Conservation (phyloP, 2,113 vertebrate species). For the Phyllostomus discolor region DNA sequence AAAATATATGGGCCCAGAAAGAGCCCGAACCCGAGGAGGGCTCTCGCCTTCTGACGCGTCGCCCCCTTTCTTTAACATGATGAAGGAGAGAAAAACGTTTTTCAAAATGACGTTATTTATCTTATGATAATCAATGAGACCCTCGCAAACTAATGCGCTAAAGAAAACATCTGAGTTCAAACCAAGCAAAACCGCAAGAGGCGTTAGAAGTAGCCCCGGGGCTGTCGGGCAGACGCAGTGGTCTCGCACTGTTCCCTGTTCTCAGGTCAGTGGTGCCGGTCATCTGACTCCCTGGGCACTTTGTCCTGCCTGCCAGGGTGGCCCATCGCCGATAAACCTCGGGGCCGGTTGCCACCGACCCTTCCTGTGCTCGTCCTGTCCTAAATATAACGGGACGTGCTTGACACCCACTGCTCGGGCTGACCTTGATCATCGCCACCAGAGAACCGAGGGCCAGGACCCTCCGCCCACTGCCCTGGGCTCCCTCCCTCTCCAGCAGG, state of each 20-base stretch:
- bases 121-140: constrained; percentile 70
- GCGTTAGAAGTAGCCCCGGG: background rate
- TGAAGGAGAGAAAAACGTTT: constrained; percentile 67
- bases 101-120: constrained; percentile 63
- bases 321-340: constrained; percentile 24
- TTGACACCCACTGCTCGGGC: constrained; percentile 46
- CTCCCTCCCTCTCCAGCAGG: background rate
- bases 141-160: constrained; percentile 51
- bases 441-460: background rate
- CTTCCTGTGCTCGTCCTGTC: background rate
- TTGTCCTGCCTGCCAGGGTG: background rate
- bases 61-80: constrained; percentile 58
- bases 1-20: constrained; percentile 64
- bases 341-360: background rate
- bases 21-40: constrained; percentile 56
- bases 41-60: constrained; percentile 49
- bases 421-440: constrained; percentile 43
- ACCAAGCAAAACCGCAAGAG: constrained; percentile 1
- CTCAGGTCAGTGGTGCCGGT: background rate
- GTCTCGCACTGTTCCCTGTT: background rate
- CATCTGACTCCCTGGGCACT: background rate
- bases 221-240: background rate
- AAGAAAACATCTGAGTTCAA: constrained; percentile 60
- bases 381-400: constrained; percentile 36
- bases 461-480: background rate